Evolutionary conservation across 2,113 vertebrate species (phyloP), one percentile per base, ranked within the genome.

Genomic region (Microtus oregoni): DNA sequence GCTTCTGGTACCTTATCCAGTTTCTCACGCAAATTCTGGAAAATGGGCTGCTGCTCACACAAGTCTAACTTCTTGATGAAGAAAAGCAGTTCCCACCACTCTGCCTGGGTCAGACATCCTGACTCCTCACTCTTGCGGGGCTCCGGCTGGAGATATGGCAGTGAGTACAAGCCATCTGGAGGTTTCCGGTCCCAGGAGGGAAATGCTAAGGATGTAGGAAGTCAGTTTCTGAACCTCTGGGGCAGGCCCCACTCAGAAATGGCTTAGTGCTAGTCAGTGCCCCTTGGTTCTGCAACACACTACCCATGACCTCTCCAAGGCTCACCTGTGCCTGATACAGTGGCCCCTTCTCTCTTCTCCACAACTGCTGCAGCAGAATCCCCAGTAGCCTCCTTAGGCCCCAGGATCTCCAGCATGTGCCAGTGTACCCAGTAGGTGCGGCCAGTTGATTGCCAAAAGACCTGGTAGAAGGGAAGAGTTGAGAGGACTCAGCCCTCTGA

Each of bases 81-180:
- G 98, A 99, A 99, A 32, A 99, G 99, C 76, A 99, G 94, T 97
- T 99, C 99, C 99, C 99, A 99, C 99, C 99, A 99, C 98, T 99
- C 99, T 0, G 99, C 99, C 11, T 99, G 98, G 93, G 98, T 99
- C 95, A 99, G 98, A 0, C 83, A 35, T 3, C 89, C 95, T 0
- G 96, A 91, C n/a, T 98, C 98, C 24, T 96, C 32, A 17, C 85
- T 95, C 24, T 95, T 96, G 38, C 70, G 97, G 87, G 99, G 98
- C 0, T 98, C 97, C 0, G 97, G 96, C 83, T 97, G 96, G 97
- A 99, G 98, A 98, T 99, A 99, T 0, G 99, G 99, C 97, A 99
- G 98, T 0, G 99, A 98, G 98, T 99, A 99, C 28, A 99, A 98
- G 0, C 99, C 99, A 0, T 98, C 99, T 0, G 97, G 97, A 1